phyloP scores from a whole-genome alignment of 1,140 invertebrate species.

The Homalodisca vitripennis region DNA sequence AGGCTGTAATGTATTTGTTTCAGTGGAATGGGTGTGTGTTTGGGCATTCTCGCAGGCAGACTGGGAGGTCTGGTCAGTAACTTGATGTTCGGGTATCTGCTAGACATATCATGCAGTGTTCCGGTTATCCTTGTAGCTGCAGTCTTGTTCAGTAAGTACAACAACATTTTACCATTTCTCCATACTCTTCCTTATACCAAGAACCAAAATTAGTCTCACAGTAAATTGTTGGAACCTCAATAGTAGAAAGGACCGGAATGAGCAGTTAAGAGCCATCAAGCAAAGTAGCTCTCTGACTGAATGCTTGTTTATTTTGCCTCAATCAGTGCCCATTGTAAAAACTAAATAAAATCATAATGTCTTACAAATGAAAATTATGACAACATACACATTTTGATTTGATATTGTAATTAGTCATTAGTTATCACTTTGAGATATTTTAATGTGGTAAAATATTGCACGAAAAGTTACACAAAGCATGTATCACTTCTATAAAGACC shows the following conservation, averaged over 20 bases:
- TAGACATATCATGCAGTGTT: conserved; percentile 53
- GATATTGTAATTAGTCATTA: no score
- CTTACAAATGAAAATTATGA: no score
- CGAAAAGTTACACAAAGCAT: no score
- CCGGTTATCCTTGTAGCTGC: conserved; percentile 52
- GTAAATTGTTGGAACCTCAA: background rate
- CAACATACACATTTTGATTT: no score
- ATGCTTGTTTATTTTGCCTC: no score
- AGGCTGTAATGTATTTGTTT: conserved; percentile 23
- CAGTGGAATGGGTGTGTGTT: conserved; percentile 51
- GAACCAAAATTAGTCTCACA: background rate
- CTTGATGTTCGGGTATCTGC: conserved; percentile 53
- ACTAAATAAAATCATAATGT: no score
- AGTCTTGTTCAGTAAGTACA: conserved; percentile 9
- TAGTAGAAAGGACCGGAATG: background rate
- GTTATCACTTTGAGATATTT: no score
- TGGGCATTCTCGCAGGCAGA: conserved; percentile 53
- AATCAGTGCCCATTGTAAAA: no score
- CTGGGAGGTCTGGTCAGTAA: conserved; percentile 56
- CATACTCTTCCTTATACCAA: background rate
- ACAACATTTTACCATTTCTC: background rate
- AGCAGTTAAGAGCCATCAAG: no score
- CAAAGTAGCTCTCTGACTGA: no score
- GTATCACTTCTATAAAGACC: no score
- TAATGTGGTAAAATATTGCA: no score